phyloP scores from a whole-genome alignment of 2,113 vertebrate genomes.

The Micromys minutus region DNA sequence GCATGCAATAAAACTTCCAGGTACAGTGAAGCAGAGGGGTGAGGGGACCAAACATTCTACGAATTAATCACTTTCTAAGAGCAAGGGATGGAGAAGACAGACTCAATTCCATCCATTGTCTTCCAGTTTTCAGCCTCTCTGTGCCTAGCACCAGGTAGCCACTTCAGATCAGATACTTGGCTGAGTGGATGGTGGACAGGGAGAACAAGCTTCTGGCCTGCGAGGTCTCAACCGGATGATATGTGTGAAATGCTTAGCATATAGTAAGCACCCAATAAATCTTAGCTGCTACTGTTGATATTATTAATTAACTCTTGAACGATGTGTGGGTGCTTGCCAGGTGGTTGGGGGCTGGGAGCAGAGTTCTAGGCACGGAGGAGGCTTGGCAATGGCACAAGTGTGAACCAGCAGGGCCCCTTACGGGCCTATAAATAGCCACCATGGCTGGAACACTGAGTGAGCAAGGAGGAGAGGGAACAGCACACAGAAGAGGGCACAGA shows the following conservation, averaged over 20 bases:
- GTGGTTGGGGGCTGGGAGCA: constrained; percentile 46
- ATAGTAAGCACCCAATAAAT: constrained; percentile 50
- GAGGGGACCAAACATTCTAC: background rate
- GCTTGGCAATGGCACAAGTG: constrained; percentile 63
- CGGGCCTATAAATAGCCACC: constrained; percentile 69
- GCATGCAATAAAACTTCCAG: background rate
- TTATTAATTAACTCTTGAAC: constrained; percentile 70
- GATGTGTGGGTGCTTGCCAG: constrained; percentile 69
- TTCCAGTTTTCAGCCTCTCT: background rate
- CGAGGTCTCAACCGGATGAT: background rate
- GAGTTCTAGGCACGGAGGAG: constrained; percentile 65
- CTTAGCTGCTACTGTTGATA: constrained; percentile 67
- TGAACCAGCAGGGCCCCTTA: constrained; percentile 67
- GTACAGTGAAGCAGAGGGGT: background rate
- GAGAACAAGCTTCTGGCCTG: background rate
- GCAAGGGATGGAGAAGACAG: background rate
- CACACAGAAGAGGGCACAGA: background rate
- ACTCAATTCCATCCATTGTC: background rate
- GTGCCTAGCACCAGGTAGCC: background rate
- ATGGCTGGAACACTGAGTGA: constrained; percentile 64
- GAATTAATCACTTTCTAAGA: background rate
- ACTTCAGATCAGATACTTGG: background rate
- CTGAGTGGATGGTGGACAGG: background rate
- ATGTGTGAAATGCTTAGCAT: constrained; percentile 4
- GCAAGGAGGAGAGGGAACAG: constrained; percentile 17